Percentiles rank a stretch among this genome's conserved stretches.
Conservation (phyloP, 2,888 invertebrate species). For the Electrophaes corylata region DNA sequence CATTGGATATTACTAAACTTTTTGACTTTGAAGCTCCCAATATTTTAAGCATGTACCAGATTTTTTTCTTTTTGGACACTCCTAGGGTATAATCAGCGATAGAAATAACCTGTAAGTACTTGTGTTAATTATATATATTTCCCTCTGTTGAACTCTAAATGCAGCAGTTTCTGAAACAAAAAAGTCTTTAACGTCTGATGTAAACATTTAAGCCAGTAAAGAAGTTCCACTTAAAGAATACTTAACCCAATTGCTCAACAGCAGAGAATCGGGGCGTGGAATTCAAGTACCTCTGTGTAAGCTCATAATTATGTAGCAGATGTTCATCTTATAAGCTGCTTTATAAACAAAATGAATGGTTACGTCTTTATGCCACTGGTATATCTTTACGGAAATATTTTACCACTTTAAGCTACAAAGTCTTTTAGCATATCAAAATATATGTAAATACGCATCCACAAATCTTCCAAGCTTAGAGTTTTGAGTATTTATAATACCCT, state of each 20-base stretch:
- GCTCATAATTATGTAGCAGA: conserved; percentile 12
- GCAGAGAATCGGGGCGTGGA: conserved; percentile 35
- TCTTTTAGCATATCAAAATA: too few relatives aligned
- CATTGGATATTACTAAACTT: too few relatives aligned
- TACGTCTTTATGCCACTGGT: not conserved
- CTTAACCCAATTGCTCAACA: conserved; percentile 43
- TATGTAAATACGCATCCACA: too few relatives aligned
- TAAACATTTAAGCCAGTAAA: conserved; percentile 17
- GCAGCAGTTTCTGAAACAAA: conserved; percentile 3
- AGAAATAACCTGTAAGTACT: too few relatives aligned
- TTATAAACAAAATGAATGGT: not conserved
- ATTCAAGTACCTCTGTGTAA: conserved; percentile 8
- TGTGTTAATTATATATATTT: too few relatives aligned
- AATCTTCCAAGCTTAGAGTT: too few relatives aligned
- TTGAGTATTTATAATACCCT: too few relatives aligned
- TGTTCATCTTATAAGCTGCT: conserved; percentile 3
- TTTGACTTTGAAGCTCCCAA: too few relatives aligned
- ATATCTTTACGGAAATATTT: not conserved
- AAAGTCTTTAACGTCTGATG: conserved; percentile 6
- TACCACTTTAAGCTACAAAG: not conserved
- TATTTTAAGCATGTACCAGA: too few relatives aligned
- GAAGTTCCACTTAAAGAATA: conserved; percentile 38
- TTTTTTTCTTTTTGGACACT: too few relatives aligned
- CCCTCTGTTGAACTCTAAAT: not conserved
- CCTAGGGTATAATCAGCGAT: too few relatives aligned